Evolutionary conservation across 2,113 vertebrate genomes (phyloP), one percentile per base, ranked within the genome.

Genomic region (Zosterops lateralis): DNA sequence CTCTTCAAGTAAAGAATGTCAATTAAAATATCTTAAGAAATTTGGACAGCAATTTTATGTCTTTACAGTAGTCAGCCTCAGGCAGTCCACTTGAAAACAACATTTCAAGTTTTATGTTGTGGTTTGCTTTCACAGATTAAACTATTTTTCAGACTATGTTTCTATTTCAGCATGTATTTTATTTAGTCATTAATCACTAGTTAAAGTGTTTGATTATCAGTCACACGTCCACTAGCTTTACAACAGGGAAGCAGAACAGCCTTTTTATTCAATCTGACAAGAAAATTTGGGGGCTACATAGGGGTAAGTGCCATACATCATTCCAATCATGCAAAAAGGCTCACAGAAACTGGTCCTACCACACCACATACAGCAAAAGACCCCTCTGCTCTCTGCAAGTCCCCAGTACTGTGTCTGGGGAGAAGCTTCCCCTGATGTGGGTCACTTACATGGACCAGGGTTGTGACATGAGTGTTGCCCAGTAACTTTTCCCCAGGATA

Each of bases 31-130:
- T 44, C 50, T 76, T 47, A 31, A 82, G 29, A 47, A 82, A 82
- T 84, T 36, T 89, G 74, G 44, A 89, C 58, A 82, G 70, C 45
- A 89, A 44, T 94, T 91, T 79, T 18, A 89, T 84, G 40, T 18
- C 18, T 93, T 68, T 47, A 72, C 11, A 85, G 72, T 3, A 75
- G 34, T 4, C 34, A 84, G 74, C 81, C 77, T 91, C 19, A 9
- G 77, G 84, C 54, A 86, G 53, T 62, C n/a, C 31, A 66, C 47
- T 31, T 47, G 19, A 82, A 87, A 82, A 36, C 42, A 87, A 58
- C 13, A 75, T 29, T 90, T 84, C 40, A 45, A 1, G 3, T 92
- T 88, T 87, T 57, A 82, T n/a, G 38, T 31, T 44, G 21, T 47
- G 70, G 54, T 66, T 82, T 62, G 18, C 45, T 90, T 81, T 75